Evolutionary conservation across 2,113 vertebrate genomes (phyloP), one percentile per base, ranked within the genome.

Genomic region (Chaenogobius annularis): DNA sequence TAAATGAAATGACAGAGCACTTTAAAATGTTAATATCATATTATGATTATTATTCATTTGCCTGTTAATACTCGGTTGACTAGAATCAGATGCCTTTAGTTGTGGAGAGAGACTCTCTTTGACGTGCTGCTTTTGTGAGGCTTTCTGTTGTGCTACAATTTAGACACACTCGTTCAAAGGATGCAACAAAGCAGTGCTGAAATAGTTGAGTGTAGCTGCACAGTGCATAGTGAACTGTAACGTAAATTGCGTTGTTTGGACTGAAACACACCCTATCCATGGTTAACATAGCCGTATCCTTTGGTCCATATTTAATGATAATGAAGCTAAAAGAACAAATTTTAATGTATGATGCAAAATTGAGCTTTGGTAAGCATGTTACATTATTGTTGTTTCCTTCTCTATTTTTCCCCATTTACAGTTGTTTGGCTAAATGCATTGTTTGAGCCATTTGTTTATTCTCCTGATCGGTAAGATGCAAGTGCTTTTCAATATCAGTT

Each of bases 131-230:
- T n/a, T 19, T 52, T n/a, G n/a, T n/a, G 50, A 31, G 26, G 14
- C 10, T 44, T 44, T 44, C 43, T 44, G 43, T 61, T 17, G 5
- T 20, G 52, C 58, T 64, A 19, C 26, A 15, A 15, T 44, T 46
- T 46, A 66, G 62, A 43, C 62, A 64, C 20, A 35, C 19, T 37
- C 31, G 44, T 52, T 55, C n/a, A 67, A 20, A 50, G 56, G 59
- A 47, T 8, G 23, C 56, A 40, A 12, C 64, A 23, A 13, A 40
- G 10, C 6, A 10, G 26, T 67, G 65, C 69, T 67, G n/a, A 72
- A 80, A 84, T 75, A 68, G n/a, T 70, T 67, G 55, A 66, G 19
- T 64, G 0, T 48, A 11, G 40, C 22, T 68, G 50, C n/a, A 17
- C 37, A 61, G 62, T 59, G 8, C 50, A 59, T 61, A 48, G 46